Conservation (phyloP, 2,113 vertebrate genomes). For the Elanoides forficatus region DNA sequence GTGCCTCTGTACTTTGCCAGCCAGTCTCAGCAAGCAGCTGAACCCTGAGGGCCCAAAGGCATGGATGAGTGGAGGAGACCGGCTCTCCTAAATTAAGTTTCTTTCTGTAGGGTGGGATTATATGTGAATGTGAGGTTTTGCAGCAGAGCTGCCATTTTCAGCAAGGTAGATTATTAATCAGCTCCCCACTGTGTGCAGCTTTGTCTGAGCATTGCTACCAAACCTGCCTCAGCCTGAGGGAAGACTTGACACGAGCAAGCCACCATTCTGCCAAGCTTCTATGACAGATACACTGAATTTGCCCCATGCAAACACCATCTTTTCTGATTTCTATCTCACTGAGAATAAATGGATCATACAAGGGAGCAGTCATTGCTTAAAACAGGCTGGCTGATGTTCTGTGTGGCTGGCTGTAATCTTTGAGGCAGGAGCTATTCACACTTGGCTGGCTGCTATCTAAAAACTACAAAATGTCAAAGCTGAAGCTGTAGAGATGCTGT, state of each 20-base stretch:
- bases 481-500: neutral
- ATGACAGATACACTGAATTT: neutral
- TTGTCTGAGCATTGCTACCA: neutral
- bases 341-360: neutral
- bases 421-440: neutral
- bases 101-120: constrained; percentile 11
- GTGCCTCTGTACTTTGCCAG: neutral
- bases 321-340: neutral
- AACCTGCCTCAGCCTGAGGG: neutral
- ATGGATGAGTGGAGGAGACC: neutral
- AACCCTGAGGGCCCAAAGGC: neutral
- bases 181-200: neutral
- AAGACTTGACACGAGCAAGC: neutral
- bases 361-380: neutral
- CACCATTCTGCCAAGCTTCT: neutral
- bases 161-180: constrained; percentile 20
- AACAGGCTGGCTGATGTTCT: neutral
- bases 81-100: neutral
- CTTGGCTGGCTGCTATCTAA: neutral
- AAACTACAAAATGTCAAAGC: neutral
- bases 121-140: neutral
- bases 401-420: neutral
- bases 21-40: neutral
- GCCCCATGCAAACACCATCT: neutral
- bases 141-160: neutral